These are phyloP conservation scores for Andricus curvator DNA, from an alignment of 2,888 invertebrate genomes.

Conservation along the genomic window DNA sequence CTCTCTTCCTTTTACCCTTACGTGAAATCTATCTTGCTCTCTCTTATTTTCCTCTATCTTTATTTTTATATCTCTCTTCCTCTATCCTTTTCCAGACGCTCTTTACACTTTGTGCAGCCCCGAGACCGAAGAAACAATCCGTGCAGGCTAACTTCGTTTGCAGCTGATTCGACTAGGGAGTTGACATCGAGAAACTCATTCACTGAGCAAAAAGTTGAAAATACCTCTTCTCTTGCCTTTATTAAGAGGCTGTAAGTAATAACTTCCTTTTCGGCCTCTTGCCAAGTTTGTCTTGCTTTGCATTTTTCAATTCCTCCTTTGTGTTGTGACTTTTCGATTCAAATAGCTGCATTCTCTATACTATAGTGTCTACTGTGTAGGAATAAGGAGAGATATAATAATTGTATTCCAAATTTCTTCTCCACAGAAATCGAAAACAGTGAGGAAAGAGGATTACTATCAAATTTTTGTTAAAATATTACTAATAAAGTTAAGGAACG, in stretches of 20 bases:
- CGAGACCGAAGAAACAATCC: slow-evolving; percentile 60
- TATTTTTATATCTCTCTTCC: slow-evolving; percentile 43
- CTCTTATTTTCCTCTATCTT: neutral
- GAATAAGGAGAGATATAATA: neutral
- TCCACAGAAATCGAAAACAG: too few relatives aligned
- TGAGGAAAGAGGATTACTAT: too few relatives aligned
- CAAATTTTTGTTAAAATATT: too few relatives aligned
- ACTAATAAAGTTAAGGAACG: too few relatives aligned
- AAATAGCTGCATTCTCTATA: neutral
- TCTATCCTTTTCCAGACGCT: slow-evolving; percentile 56
- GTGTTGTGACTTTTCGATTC: slow-evolving; percentile 28
- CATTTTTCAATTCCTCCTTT: slow-evolving; percentile 23
- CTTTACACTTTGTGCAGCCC: slow-evolving; percentile 36
- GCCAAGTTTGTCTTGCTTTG: slow-evolving; percentile 13
- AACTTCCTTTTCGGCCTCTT: slow-evolving; percentile 38
- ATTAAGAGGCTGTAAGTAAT: slow-evolving; percentile 40
- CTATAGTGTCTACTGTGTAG: neutral
- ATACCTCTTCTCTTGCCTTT: slow-evolving; percentile 32
- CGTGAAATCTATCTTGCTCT: neutral
- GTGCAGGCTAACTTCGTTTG: slow-evolving; percentile 53
- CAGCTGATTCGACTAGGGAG: slow-evolving; percentile 36
- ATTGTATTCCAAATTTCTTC: too few relatives aligned
- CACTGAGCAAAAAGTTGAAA: slow-evolving; percentile 30
- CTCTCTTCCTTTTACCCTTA: neutral
- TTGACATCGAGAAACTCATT: slow-evolving; percentile 39